Base-by-base conservation (phyloP, 1,140 invertebrate genomes). In the Phthorimaea operculella region DNA sequence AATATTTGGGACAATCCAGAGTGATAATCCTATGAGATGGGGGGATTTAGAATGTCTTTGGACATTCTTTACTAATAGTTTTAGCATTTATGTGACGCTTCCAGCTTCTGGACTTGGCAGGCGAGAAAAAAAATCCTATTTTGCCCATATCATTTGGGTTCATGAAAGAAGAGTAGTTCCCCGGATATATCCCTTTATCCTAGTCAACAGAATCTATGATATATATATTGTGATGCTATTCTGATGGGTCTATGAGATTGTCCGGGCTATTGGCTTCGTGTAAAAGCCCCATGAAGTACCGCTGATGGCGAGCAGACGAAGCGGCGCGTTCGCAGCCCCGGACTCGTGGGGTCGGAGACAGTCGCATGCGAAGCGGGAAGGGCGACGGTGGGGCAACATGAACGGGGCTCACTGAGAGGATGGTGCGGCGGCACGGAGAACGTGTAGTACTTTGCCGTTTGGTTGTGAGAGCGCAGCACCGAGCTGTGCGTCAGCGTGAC, bases 401-500 rank as follows among this genome's bases (percentile, higher is more conserved):
- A 84, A 84, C 81, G 81, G 81, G 79, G 78, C 83, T 86, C 78
- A 86, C 85, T 85, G 76, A 86, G 76, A 74, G 85, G 85, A 80
- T 86, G 85, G 79, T 85, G 85, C 71, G 85, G 80, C 72, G 83
- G 81, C 68, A 88, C 87, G 70, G 88, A 88, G 78, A 88, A 89
- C 74, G 88, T 89, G 74, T 89, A 89, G 82, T 88, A 87, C 79
- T 89, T 89, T 70, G 87, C 86, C 61, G 88, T 88, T 71, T 85
- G 78, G 69, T 88, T 88, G 76, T 86, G 85, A 17, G 81, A 79
- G 72, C 85, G 87, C 51, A 87, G 79, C 63, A 88, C 85, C 47
- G 83, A 88, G 68, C 88, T 87, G 76, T 92, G 91, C 9, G 91
- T 92, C 61, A 93, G 85, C 34, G 91, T 92, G 62, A 93, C 87